A percentile compares a stretch with the other conserved stretches of the same genome.
Conservation (phyloP, 1,140 invertebrate species). For the Formica exsecta region DNA sequence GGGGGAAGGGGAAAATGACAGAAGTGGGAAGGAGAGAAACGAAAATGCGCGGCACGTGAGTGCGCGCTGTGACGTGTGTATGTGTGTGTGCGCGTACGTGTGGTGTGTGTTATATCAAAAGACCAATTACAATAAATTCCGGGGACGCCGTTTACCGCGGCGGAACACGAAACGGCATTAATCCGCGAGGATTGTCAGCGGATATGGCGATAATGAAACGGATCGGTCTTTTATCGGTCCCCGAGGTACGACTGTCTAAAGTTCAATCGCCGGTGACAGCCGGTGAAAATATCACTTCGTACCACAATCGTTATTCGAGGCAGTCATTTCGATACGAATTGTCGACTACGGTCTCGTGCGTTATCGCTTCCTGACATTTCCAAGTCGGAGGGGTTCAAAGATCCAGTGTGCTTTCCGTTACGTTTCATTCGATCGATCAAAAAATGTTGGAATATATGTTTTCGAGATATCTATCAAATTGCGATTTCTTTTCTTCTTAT, state of each 20-base stretch:
- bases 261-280: slow-evolving; percentile 78
- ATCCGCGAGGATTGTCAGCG: slow-evolving; percentile 74
- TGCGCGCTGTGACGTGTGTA: slow-evolving; percentile 41
- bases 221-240: slow-evolving; percentile 76
- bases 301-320: not conserved
- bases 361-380: slow-evolving; percentile 65
- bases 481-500: not conserved
- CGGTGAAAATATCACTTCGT: slow-evolving; percentile 75
- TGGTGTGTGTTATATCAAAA: slow-evolving; percentile 75
- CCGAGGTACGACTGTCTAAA: slow-evolving; percentile 72
- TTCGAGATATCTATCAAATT: not conserved
- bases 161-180: slow-evolving; percentile 78
- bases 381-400: not conserved
- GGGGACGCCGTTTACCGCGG: slow-evolving; percentile 75
- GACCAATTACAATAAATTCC: slow-evolving; percentile 81
- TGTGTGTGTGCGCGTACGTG: not conserved
- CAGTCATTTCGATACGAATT: slow-evolving; percentile 22
- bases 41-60: slow-evolving; percentile 68
- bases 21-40: slow-evolving; percentile 45
- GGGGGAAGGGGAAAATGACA: slow-evolving; percentile 42
- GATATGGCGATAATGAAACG: slow-evolving; percentile 77
- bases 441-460: not conserved
- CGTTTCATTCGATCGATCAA: not conserved
- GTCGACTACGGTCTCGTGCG: slow-evolving; percentile 16
- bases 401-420: not conserved